Percentiles rank a stretch among this genome's conserved stretches.
phyloP scores from a whole-genome alignment of 2,888 invertebrate species.

The Ochropacha duplaris region DNA sequence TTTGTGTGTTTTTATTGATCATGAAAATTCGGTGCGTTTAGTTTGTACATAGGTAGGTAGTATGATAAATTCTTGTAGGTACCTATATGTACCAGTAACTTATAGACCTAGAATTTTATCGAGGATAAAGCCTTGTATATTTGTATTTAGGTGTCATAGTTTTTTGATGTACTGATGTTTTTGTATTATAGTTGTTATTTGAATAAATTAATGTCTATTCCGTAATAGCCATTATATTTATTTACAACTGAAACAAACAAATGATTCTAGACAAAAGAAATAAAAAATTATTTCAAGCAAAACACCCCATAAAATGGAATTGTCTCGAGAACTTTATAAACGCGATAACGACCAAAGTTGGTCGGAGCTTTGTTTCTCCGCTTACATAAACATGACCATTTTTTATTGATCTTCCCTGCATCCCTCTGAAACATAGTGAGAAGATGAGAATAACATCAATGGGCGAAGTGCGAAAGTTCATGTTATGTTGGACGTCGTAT shows the following conservation, averaged over 20 bases:
- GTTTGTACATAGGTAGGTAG: too few relatives aligned
- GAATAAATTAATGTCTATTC: not conserved
- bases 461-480: conserved; percentile 52
- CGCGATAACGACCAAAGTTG: conserved; percentile 82
- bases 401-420: conserved; percentile 35
- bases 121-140: too few relatives aligned
- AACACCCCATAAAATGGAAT: conserved; percentile 82
- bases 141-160: too few relatives aligned
- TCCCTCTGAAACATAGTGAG: conserved; percentile 15
- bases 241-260: conserved; percentile 54
- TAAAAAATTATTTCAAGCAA: conserved; percentile 79
- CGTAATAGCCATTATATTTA: conserved; percentile 29
- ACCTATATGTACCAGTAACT: too few relatives aligned
- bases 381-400: conserved; percentile 73
- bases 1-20: too few relatives aligned
- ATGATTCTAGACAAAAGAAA: conserved; percentile 69
- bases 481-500: conserved; percentile 54
- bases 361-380: conserved; percentile 74
- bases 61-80: too few relatives aligned
- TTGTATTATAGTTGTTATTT: too few relatives aligned
- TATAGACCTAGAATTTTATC: too few relatives aligned
- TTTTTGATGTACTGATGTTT: too few relatives aligned
- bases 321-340: conserved; percentile 81
- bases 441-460: conserved; percentile 25
- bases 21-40: too few relatives aligned